phyloP scores from a whole-genome alignment of 2,888 invertebrate genomes.

The Melipona beecheii region DNA sequence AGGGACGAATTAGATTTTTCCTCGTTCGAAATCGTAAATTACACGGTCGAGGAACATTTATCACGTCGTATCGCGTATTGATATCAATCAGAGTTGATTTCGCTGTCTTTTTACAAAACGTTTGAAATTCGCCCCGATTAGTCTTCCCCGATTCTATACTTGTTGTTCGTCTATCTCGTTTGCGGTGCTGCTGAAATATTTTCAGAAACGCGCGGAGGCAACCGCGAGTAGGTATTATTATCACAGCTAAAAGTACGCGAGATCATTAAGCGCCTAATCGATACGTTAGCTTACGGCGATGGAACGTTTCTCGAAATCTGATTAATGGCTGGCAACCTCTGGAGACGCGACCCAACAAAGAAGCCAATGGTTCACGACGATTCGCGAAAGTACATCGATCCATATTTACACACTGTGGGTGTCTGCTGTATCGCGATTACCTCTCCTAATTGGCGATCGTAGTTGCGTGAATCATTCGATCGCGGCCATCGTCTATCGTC shows the following conservation, averaged over 20 bases:
- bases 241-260: neutral
- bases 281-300: neutral
- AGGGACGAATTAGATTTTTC: neutral
- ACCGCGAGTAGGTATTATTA: neutral
- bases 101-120: neutral
- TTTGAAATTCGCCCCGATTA: neutral
- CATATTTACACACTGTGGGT: constrained; percentile 71
- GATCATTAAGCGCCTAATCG: neutral
- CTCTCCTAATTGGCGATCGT: constrained; percentile 75
- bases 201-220: neutral
- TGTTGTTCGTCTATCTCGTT: neutral
- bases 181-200: neutral
- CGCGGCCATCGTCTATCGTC: constrained; percentile 62
- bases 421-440: constrained; percentile 74
- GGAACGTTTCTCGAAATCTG: constrained; percentile 27
- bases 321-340: constrained; percentile 27
- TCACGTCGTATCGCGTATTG: neutral
- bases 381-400: constrained; percentile 67
- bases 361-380: constrained; percentile 15
- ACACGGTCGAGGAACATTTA: neutral
- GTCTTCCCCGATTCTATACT: neutral
- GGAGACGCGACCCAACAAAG: constrained; percentile 9
- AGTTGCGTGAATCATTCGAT: constrained; percentile 75
- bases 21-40: neutral
- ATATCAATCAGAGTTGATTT: neutral